These are phyloP conservation scores for Stigmatopora nigra DNA, from an alignment of 2,113 vertebrate genomes.

Conservation along the genomic window DNA sequence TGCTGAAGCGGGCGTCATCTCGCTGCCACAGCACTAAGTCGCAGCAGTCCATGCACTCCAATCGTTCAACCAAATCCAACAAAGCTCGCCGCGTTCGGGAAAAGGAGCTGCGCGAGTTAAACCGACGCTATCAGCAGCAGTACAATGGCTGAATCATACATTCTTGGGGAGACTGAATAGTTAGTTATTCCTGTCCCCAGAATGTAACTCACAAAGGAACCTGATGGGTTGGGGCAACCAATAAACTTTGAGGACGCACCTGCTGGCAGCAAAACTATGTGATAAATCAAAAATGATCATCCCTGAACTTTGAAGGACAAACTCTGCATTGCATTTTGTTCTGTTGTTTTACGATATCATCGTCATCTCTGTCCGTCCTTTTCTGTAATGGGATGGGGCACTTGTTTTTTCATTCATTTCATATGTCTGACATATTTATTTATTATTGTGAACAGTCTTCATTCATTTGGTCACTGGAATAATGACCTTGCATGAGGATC, in stretches of 20 bases:
- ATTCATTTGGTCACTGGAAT: constrained; percentile 63
- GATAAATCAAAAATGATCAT: constrained; percentile 8
- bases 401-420: constrained; percentile 27
- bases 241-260: constrained; percentile 5
- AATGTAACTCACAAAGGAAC: not conserved
- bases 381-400: constrained; percentile 31
- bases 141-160: constrained; percentile 79
- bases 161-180: constrained; percentile 3
- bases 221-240: not conserved
- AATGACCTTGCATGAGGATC: constrained; percentile 64
- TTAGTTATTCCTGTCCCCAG: not conserved
- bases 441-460: constrained; percentile 66
- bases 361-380: constrained; percentile 25
- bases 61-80: constrained; percentile 93
- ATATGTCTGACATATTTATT: constrained; percentile 70
- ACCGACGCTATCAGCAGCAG: constrained; percentile 95
- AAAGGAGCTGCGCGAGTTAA: constrained; percentile 89
- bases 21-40: constrained; percentile 99
- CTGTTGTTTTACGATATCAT: constrained; percentile 14
- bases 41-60: constrained; percentile 88
- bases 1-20: constrained; percentile 91
- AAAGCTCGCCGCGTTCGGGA: constrained; percentile 89
- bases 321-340: constrained; percentile 9
- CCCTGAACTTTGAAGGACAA: constrained; percentile 7
- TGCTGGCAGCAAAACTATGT: constrained; percentile 14